Base-by-base conservation (phyloP, 2,113 vertebrate genomes). In the Thalassarche chlororhynchos region DNA sequence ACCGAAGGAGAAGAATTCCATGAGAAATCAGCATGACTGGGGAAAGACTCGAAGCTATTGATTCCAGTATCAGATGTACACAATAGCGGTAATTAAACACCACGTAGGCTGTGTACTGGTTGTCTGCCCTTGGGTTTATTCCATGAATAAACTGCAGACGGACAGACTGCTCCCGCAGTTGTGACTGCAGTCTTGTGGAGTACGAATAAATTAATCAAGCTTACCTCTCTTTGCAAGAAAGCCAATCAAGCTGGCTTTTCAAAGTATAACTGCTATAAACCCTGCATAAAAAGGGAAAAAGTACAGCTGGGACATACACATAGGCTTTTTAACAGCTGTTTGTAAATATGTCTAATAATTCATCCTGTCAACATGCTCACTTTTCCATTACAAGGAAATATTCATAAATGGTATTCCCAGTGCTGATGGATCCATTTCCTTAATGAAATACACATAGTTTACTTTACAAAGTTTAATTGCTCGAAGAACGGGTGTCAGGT, bases 391-490 rank as follows among this genome's bases (percentile, higher is more conserved):
- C 66, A 65, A 57, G 79, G 89, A 74, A 97, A 78, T 89, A 96
- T 79, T 97, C 95, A 44, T 86, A 95, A 88, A 86, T 2, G 68
- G 32, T 47, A 92, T 90, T 97, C 92, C 96, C 91, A 89, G 85
- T 19, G 88, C 87, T 83, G 97, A 98, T 72, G 85, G 94, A 96
- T 96, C 97, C 95, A 89, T 97, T 96, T 95, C 96, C 96, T 97
- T 98, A 98, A 98, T 98, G 97, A 98, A 98, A 98, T 75, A 89
- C 93, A 74, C 75, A 86, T 15, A 90, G 97, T 98, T 98, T 96
- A 93, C 97, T 97, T 96, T 96, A 96, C 97, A 87, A 95, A 98
- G 96, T 97, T 96, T 98, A 98, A 98, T 98, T 97, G 98, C 60
- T 51, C 31, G 6, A 97, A 95, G 97, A 98, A 95, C 38, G 87